Base-by-base conservation (phyloP, 2,113 vertebrate species). In the Paradoxurus hermaphroditus region DNA sequence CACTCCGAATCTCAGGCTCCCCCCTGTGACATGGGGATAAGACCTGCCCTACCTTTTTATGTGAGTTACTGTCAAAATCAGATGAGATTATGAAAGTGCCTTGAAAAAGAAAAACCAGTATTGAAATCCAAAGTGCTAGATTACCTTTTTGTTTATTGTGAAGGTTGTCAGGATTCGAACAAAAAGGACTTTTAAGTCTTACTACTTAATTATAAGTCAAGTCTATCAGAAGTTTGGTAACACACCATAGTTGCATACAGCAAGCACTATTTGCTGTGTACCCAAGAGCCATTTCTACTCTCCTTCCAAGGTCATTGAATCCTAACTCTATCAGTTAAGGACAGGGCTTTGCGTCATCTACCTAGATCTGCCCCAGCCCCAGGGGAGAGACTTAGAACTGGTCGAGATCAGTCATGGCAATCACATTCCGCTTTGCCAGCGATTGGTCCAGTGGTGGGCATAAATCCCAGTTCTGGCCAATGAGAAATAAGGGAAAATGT, bases 71-170 rank as follows among this genome's bases (percentile, higher is more conserved):
- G 23, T 67, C 19, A 95, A 73, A 68, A 39, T 36, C 34, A 36
- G 85, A 85, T 53, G 39, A 94, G 49, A 75, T 87, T 16, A 3
- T 86, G 10, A 49, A 49, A 72, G 36, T 67, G 14, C 39, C 90
- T 73, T 72, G 68, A 86, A 67, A 92, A 96, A 65, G 23, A 91
- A 94, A 78, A 93, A 49, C 27, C 31, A 63, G 23, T n/a, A 93
- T 79, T 91, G 63, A 90, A 49, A 49, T 56, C 4, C 34, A 77
- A 92, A 86, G 34, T 31, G 59, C 46, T 78, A 39, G 46, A 46
- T 91, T 56, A 85, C 7, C 5, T 75, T 62, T 88, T 90, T 19
- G 59, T 62, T 21, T 5, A 63, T 53, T 90, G 41, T 84, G 39
- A 73, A 78, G 29, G 8, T 93, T 86, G 51, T 84, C 77, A 91